Evolutionary conservation across 2,113 vertebrate species (phyloP), one percentile per base, ranked within the genome.

Genomic region (Macroglossus sobrinus): DNA sequence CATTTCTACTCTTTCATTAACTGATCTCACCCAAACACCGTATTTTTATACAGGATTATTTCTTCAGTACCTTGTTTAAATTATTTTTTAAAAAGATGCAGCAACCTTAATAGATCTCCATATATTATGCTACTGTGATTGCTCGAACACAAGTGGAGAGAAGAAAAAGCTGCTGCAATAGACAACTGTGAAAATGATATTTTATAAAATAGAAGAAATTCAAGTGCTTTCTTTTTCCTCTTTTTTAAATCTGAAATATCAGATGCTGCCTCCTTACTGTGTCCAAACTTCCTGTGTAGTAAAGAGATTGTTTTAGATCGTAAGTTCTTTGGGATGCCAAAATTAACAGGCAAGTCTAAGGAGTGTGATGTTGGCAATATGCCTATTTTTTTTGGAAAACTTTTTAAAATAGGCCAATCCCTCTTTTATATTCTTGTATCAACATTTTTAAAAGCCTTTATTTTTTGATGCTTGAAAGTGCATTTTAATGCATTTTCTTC

Each of bases 131-230:
- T 50, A 38, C 43, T 85, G 91, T 45, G 97, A 97, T 89, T 97
- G 79, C 91, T 90, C 33, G 89, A 97, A 89, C 5, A 14, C 59
- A 98, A 89, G 68, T 16, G 74, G 90, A 93, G 94, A 95, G 92
- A 91, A 90, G 81, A 95, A 86, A 96, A 96, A 93, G 88, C 91
- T 90, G 93, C 98, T 98, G 97, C 96, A 92, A 24, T 47, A 97
- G 95, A 96, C 95, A 98, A 91, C 96, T 98, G 95, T 63, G 96
- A 98, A 98, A 97, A 57, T 97, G 97, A 97, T 93, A 72, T 90
- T 93, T 89, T 80, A 12, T 64, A 63, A 61, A 43, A 82, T 43
- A 78, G 71, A 91, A 96, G 45, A 91, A 64, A 87, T 93, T 35
- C 66, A 84, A 0, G 0, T 96, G 91, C 91, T 97, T 59, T 33